Evolutionary conservation across 2,888 invertebrate genomes (phyloP).

Genomic region (Pandemis cinnamomeana): DNA sequence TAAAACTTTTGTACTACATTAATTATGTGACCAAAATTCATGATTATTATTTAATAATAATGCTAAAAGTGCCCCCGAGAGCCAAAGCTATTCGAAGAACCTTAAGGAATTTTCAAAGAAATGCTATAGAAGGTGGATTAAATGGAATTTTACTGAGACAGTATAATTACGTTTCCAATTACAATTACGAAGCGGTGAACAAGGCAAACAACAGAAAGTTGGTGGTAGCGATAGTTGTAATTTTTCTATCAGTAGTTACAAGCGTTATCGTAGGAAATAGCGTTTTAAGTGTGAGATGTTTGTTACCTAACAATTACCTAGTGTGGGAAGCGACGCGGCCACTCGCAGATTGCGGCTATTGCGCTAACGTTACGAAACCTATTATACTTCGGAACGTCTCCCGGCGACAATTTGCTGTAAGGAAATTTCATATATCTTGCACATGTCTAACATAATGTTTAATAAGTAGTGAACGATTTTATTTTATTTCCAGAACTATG

Average conservation of each 20-base stretch:
- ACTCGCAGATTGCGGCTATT: slow-evolving; percentile 91
- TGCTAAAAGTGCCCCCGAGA: slow-evolving; percentile 33
- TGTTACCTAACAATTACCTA: slow-evolving; percentile 92
- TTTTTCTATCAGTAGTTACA: slow-evolving; percentile 58
- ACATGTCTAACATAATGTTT: slow-evolving; percentile 22
- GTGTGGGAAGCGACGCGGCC: slow-evolving; percentile 95
- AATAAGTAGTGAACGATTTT: slow-evolving; percentile 8
- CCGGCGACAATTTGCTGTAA: slow-evolving; percentile 86
- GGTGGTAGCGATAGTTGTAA: slow-evolving; percentile 52
- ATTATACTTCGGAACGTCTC: slow-evolving; percentile 88
- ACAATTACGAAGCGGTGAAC: slow-evolving; percentile 50
- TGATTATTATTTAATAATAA: slow-evolving; percentile 19
- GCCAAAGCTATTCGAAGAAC: slow-evolving; percentile 49
- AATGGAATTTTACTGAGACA: slow-evolving; percentile 55
- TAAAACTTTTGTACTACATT: slow-evolving; percentile 23
- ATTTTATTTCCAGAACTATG: slow-evolving; percentile 80
- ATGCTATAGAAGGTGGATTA: slow-evolving; percentile 64
- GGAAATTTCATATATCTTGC: slow-evolving; percentile 40
- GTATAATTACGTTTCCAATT: slow-evolving; percentile 62
- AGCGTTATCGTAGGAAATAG: slow-evolving; percentile 58
- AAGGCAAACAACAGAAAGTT: slow-evolving; percentile 56
- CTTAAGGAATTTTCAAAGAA: slow-evolving; percentile 60
- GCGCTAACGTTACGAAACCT: slow-evolving; percentile 87
- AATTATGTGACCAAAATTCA: slow-evolving; percentile 21
- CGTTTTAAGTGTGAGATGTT: slow-evolving; percentile 87